phyloP scores from a whole-genome alignment of 1,140 invertebrate genomes.

The Drosophila elegans region DNA sequence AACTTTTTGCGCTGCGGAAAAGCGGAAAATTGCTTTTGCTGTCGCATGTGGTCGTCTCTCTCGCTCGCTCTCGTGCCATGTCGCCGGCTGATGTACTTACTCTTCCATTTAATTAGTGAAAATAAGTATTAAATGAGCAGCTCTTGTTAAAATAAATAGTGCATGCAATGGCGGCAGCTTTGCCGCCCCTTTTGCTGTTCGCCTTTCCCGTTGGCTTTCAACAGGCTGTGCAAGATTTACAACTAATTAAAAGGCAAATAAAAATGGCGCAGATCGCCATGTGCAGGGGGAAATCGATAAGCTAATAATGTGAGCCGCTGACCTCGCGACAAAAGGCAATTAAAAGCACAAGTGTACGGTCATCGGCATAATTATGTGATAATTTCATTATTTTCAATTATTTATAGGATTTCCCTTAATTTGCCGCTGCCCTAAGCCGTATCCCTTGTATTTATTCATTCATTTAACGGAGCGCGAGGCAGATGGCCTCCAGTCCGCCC shows the following conservation, averaged over 20 bases:
- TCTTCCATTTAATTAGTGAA: conserved; percentile 79
- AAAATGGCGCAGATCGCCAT: conserved; percentile 3
- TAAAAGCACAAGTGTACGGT: conserved; percentile 75
- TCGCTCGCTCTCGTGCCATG: neutral
- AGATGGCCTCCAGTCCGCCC: conserved; percentile 21
- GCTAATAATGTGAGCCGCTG: conserved; percentile 48
- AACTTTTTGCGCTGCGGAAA: conserved; percentile 73
- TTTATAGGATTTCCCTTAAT: conserved; percentile 46
- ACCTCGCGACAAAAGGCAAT: conserved; percentile 70
- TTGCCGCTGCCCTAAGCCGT: conserved; percentile 26
- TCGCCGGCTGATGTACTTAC: conserved; percentile 45
- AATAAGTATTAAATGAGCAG: conserved; percentile 82
- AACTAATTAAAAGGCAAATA: conserved; percentile 74
- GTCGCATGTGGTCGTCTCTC: conserved; percentile 21
- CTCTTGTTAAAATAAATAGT: conserved; percentile 84
- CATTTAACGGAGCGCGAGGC: conserved; percentile 70
- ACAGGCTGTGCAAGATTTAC: conserved; percentile 65
- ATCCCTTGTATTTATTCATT: conserved; percentile 68
- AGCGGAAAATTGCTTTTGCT: conserved; percentile 69
- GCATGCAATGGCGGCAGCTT: conserved; percentile 68
- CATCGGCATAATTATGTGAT: conserved; percentile 80
- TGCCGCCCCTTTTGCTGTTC: neutral
- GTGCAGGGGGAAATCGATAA: conserved; percentile 54
- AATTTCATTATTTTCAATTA: conserved; percentile 83
- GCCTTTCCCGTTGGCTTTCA: conserved; percentile 38